Percentiles rank a stretch among this genome's conserved stretches.
Evolutionary conservation across 2,797 vertebrate species (phyloP).

Genomic region (Gastrophryne carolinensis): DNA sequence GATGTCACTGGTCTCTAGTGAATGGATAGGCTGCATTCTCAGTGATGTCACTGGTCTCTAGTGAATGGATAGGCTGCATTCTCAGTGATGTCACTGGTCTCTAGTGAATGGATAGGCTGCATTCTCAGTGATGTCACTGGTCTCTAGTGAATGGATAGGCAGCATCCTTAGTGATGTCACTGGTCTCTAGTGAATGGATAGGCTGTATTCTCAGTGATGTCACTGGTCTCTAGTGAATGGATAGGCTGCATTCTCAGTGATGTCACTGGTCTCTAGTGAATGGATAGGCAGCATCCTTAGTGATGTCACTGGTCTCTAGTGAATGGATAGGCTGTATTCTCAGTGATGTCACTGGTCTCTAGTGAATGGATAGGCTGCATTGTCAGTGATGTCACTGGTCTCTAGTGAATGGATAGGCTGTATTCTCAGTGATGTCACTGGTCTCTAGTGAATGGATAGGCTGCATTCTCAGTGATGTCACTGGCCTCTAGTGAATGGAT

Average conservation of each 20-base stretch:
- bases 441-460: too few relatives aligned
- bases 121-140: background rate
- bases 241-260: background rate
- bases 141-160: background rate
- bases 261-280: background rate
- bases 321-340: background rate
- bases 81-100: background rate
- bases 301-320: background rate
- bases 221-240: background rate
- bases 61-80: background rate
- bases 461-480: too few relatives aligned
- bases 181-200: background rate
- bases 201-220: background rate
- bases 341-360: too few relatives aligned
- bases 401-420: too few relatives aligned
- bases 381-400: too few relatives aligned
- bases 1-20: too few relatives aligned
- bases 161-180: background rate
- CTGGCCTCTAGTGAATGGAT: too few relatives aligned
- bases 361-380: too few relatives aligned
- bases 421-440: too few relatives aligned
- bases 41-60: background rate
- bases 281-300: background rate
- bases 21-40: too few relatives aligned
- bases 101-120: background rate